Evolutionary conservation across 2,113 vertebrate species (phyloP).

Genomic region (Atherinomorus stipes): DNA sequence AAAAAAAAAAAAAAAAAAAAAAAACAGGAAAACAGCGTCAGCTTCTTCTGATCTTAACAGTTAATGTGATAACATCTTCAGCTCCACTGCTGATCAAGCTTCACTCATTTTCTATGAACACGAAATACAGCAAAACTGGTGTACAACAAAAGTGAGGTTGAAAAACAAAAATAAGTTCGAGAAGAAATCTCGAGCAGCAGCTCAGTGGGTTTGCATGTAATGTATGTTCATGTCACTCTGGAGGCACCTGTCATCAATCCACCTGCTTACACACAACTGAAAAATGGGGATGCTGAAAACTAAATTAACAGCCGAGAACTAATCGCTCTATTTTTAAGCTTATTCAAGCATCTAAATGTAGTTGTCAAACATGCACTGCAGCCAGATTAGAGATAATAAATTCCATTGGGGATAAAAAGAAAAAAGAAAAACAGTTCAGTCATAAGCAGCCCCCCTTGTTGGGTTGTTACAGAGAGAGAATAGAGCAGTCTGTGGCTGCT

Average conservation of each 20-base stretch:
- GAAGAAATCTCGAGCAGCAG: background rate
- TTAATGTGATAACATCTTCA: background rate
- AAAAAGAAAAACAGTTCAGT: too few species aligned
- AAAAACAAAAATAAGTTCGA: background rate
- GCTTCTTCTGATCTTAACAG: constrained; percentile 15
- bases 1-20: background rate
- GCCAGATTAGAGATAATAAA: constrained; percentile 25
- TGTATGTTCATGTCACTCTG: too few species aligned
- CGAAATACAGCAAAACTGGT: background rate
- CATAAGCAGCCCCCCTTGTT: background rate
- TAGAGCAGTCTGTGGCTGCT: background rate
- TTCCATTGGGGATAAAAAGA: constrained; percentile 59
- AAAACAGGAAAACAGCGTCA: constrained; percentile 15
- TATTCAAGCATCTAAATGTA: background rate
- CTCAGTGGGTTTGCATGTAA: background rate
- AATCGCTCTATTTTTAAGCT: background rate
- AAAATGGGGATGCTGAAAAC: background rate
- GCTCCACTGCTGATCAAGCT: constrained; percentile 10
- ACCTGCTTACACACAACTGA: constrained; percentile 1
- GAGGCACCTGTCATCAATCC: background rate
- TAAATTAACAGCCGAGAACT: background rate
- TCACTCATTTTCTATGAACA: background rate
- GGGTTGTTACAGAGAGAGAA: background rate
- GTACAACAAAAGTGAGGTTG: background rate
- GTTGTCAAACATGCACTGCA: background rate